Conservation (phyloP, 2,797 vertebrate genomes). For the Masticophis lateralis region DNA sequence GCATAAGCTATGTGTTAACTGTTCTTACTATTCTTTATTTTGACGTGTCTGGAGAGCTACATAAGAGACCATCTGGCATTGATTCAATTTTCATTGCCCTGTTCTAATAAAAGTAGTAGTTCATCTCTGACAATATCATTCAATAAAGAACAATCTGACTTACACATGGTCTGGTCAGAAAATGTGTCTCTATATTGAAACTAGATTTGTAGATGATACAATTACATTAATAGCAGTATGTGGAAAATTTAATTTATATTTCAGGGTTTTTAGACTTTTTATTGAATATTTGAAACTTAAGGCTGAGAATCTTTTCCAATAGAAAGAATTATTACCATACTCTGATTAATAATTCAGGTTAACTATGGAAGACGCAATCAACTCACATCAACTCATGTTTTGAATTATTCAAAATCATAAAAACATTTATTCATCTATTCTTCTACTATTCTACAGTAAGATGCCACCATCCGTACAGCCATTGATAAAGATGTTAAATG, state of each 20-base stretch:
- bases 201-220: background rate
- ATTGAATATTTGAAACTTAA: background rate
- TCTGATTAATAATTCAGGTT: too few relatives aligned
- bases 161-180: background rate
- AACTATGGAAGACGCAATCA: too few relatives aligned
- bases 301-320: background rate
- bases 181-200: constrained; percentile 22
- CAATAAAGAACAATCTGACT: constrained; percentile 28
- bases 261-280: background rate
- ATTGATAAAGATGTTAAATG: too few relatives aligned
- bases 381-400: too few relatives aligned
- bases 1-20: background rate
- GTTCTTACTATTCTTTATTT: constrained; percentile 26
- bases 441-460: too few relatives aligned
- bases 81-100: constrained; percentile 50
- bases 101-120: constrained; percentile 31
- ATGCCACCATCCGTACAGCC: too few relatives aligned
- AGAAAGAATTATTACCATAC: too few relatives aligned
- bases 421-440: too few relatives aligned
- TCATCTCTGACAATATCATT: constrained; percentile 38
- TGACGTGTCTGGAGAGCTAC: constrained; percentile 44
- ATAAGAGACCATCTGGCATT: constrained; percentile 48
- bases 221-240: constrained; percentile 8
- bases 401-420: too few relatives aligned
- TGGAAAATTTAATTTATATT: background rate